Evolutionary conservation across 2,797 vertebrate genomes (phyloP).

Genomic region (Rhabdophis nuchalis): DNA sequence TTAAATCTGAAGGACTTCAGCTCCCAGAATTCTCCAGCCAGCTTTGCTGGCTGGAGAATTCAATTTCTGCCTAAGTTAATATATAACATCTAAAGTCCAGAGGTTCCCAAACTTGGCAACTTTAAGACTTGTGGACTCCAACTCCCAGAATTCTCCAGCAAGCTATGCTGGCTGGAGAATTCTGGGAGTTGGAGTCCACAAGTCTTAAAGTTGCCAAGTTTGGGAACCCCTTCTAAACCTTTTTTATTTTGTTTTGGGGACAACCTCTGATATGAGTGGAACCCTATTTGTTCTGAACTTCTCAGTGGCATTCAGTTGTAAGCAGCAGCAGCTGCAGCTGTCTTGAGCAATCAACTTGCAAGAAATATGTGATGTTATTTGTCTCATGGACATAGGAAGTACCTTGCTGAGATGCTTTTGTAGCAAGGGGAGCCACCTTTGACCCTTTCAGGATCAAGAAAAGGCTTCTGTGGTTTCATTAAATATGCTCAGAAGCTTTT

Average conservation of each 20-base stretch:
- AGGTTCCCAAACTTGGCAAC: no score
- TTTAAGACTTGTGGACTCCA: no score
- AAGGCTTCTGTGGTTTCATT: neutral
- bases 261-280: neutral
- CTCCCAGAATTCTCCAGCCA: no score
- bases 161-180: no score
- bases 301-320: neutral
- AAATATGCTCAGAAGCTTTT: neutral
- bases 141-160: no score
- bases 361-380: neutral
- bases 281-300: neutral
- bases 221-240: no score
- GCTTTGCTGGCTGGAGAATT: no score
- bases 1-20: no score
- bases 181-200: no score
- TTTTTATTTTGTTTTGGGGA: neutral
- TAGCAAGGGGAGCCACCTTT: neutral
- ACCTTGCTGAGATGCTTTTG: neutral
- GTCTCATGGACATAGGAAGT: neutral
- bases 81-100: neutral
- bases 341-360: neutral
- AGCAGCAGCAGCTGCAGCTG: neutral
- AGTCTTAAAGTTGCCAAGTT: no score
- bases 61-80: neutral
- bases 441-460: neutral